phyloP scores from a whole-genome alignment of 2,888 invertebrate genomes.

The Aleiodes testaceus region DNA sequence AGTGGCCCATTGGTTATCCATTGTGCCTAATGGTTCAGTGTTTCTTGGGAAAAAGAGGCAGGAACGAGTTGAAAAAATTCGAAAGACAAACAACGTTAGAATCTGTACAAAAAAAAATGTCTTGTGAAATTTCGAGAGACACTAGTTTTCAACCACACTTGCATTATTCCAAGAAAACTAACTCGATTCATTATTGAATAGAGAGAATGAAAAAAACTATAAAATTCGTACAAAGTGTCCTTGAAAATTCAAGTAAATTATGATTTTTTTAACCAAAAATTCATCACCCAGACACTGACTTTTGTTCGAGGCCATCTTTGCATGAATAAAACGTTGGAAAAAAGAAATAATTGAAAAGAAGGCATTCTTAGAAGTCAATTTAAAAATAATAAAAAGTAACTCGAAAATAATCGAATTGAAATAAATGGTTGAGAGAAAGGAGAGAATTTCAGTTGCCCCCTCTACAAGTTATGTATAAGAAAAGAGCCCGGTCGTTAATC shows the following conservation, averaged over 20 bases:
- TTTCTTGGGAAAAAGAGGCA: conserved; percentile 16
- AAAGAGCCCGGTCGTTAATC: conserved; percentile 56
- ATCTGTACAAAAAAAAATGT: not conserved
- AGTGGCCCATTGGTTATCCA: conserved; percentile 16
- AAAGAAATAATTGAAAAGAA: not conserved
- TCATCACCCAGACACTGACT: not conserved
- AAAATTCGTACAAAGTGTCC: not conserved
- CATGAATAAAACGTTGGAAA: not conserved
- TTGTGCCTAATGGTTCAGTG: conserved; percentile 14
- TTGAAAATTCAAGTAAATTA: not conserved
- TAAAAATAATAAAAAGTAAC: conserved; percentile 9
- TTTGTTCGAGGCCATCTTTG: conserved; percentile 6
- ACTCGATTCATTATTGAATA: conserved; percentile 40
- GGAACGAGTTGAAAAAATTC: conserved; percentile 34
- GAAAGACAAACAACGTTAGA: conserved; percentile 34
- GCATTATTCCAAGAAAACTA: conserved; percentile 22
- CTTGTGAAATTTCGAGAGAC: too few relatives aligned
- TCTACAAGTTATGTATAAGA: too few relatives aligned
- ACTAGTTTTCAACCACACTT: not conserved
- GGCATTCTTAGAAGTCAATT: conserved; percentile 4
- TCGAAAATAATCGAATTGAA: not conserved
- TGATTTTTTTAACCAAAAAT: not conserved
- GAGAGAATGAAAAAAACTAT: not conserved
- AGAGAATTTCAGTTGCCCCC: conserved; percentile 3
- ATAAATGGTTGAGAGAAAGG: not conserved